Conservation (phyloP, 2,113 vertebrate genomes). For the Prolemur simus region DNA sequence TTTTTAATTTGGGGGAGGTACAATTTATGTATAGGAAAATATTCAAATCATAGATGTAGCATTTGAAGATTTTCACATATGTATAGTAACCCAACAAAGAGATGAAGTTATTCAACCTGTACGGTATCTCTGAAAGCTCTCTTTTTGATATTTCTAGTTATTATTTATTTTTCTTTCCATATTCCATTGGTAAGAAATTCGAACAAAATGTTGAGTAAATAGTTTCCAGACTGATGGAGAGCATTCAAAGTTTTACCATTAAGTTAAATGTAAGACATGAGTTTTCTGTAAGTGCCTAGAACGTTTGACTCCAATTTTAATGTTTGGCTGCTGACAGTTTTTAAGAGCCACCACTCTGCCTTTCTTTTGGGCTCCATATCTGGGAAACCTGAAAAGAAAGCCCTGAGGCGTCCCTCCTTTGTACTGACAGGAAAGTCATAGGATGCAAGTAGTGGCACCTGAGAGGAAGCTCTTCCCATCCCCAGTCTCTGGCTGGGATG, state of each 20-base stretch:
- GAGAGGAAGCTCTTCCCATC: background rate
- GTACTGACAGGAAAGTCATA: background rate
- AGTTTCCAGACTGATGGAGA: background rate
- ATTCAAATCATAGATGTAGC: background rate
- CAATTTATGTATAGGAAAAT: background rate
- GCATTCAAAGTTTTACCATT: background rate
- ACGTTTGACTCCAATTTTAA: background rate
- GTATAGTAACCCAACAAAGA: background rate
- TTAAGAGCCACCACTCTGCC: background rate
- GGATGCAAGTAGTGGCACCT: fast-evolving
- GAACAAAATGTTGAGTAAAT: background rate
- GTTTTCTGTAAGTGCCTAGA: background rate
- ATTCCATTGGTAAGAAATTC: background rate
- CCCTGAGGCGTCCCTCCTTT: background rate
- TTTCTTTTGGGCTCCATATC: background rate
- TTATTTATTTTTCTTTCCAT: conserved; percentile 23
- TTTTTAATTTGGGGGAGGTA: background rate
- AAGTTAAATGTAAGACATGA: background rate
- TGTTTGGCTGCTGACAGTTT: background rate
- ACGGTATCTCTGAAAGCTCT: background rate
- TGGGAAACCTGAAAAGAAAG: too few species aligned
- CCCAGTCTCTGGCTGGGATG: background rate
- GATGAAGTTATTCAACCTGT: background rate
- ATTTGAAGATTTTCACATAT: background rate
- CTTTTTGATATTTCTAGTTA: background rate